These are phyloP conservation scores for Drusus annulatus DNA, from an alignment of 1,140 invertebrate genomes.

Conservation along the genomic window DNA sequence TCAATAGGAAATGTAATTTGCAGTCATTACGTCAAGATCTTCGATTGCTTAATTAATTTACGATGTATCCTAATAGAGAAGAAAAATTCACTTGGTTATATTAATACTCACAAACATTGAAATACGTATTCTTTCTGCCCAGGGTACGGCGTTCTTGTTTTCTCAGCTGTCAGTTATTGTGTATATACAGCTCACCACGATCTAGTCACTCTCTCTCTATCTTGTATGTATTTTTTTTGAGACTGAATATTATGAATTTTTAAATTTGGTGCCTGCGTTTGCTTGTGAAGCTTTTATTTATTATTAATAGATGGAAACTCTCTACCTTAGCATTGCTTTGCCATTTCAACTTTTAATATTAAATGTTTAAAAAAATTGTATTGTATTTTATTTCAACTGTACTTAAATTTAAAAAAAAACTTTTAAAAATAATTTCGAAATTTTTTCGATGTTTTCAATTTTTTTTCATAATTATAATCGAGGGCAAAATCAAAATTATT, in stretches of 20 bases:
- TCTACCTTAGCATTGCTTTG: background rate
- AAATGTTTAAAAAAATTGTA: background rate
- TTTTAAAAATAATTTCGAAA: no score
- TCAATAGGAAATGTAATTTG: no score
- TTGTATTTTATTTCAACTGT: conserved; percentile 3
- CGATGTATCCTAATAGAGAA: no score
- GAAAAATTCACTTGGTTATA: no score
- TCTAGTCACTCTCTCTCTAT: conserved; percentile 5
- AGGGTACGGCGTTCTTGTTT: no score
- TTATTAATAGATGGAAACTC: conserved; percentile 1
- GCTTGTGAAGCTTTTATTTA: conserved; percentile 13
- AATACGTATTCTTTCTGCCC: no score
- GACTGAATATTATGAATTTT: conserved; percentile 16
- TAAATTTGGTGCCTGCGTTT: conserved; percentile 7
- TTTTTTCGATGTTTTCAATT: no score
- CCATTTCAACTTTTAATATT: background rate
- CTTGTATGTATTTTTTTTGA: conserved; percentile 3
- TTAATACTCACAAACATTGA: no score
- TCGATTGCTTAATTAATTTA: no score
- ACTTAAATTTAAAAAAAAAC: background rate
- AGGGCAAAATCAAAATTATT: no score
- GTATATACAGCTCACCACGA: background rate
- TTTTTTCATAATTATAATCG: no score
- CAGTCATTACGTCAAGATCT: no score
- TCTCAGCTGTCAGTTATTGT: background rate